phyloP scores from a whole-genome alignment of 2,797 vertebrate genomes.

The Hippocampus kuda region DNA sequence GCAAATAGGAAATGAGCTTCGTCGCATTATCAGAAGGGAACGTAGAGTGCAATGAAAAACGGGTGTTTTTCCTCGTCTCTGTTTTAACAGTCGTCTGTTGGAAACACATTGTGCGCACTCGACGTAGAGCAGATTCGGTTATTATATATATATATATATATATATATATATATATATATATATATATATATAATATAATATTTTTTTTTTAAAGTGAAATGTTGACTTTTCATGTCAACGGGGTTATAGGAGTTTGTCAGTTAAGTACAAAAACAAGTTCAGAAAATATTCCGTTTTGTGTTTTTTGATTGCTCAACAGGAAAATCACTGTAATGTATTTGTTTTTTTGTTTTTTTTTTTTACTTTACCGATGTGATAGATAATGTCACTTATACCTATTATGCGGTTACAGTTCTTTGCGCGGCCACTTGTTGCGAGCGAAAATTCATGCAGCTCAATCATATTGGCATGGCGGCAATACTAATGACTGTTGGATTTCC shows the following conservation, averaged over 20 bases:
- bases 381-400: no score
- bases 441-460: background rate
- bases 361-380: no score
- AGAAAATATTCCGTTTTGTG: no score
- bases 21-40: constrained; percentile 45
- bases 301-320: no score
- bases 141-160: no score
- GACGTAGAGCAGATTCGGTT: background rate
- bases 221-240: background rate
- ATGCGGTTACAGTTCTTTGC: background rate
- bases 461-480: no score
- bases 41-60: constrained; percentile 30
- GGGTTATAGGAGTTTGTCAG: background rate
- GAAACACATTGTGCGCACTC: background rate
- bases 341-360: no score
- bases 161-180: no score
- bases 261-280: background rate
- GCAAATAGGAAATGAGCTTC: constrained; percentile 41
- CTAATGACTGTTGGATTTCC: no score
- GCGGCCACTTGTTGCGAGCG: background rate
- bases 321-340: no score
- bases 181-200: no score
- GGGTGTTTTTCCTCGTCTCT: constrained; percentile 18
- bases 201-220: background rate
- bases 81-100: background rate